phyloP scores from a whole-genome alignment of 2,113 vertebrate genomes.

The Lycocorax pyrrhopterus region DNA sequence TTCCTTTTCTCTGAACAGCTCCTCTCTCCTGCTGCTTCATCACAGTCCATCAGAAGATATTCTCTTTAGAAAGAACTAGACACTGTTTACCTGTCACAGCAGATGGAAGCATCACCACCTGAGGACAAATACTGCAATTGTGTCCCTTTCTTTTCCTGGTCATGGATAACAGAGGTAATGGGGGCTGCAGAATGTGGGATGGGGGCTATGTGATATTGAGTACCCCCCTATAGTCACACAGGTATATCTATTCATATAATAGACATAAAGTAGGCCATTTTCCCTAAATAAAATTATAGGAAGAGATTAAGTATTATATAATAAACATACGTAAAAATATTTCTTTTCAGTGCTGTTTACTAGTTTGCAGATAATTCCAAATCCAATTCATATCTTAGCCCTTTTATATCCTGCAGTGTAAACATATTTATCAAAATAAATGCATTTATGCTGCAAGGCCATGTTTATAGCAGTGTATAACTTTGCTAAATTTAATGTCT shows the following conservation, averaged over 20 bases:
- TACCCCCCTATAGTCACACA: not conserved
- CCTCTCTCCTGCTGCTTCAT: not conserved
- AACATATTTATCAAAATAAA: constrained; percentile 55
- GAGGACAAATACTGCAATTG: not conserved
- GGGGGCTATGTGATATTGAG: not conserved
- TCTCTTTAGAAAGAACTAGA: not conserved
- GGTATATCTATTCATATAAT: not conserved
- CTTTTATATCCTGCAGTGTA: constrained; percentile 29
- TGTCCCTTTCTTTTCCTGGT: not conserved
- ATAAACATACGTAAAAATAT: not conserved
- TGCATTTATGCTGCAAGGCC: constrained; percentile 18
- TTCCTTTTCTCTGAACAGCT: not conserved
- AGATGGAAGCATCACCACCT: not conserved
- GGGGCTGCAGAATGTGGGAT: not conserved
- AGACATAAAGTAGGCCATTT: not conserved
- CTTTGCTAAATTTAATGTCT: constrained; percentile 28
- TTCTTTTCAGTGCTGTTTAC: not conserved
- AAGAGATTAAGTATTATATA: not conserved
- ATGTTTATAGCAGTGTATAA: constrained; percentile 11
- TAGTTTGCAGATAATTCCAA: constrained; percentile 13
- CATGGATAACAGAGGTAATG: not conserved
- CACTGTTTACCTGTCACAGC: not conserved
- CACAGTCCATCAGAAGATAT: not conserved
- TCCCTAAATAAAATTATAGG: not conserved
- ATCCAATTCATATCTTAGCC: constrained; percentile 3